Base-by-base conservation (phyloP, 1,140 invertebrate species). In the Diabrotica virgifera region DNA sequence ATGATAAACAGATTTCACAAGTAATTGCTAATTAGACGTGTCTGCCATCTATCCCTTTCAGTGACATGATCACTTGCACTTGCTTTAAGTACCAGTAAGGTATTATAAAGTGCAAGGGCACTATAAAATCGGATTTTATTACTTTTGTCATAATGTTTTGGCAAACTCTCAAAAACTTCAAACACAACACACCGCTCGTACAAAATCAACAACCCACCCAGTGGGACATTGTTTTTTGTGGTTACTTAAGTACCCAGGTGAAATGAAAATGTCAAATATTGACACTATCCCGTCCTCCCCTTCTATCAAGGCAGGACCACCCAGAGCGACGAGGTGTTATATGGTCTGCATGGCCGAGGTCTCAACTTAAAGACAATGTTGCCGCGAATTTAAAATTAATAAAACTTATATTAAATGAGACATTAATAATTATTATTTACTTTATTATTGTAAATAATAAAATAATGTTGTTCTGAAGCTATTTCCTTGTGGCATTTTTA, bases 251-350 rank as follows among this genome's bases (percentile, higher is more conserved):
- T 68, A 70, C 70, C 40, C 70, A 72, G 70, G 70, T 72, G 70
- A 70, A 72, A 72, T 72, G 63, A 72, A 72, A 72, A 70, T 67
- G 64, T 72, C 60, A 72, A 72, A 72, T 72, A 72, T 72, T 72
- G 40, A 46, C 40, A 46, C 40, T 10, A 8, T n/a, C 6, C 40
- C 65, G 66, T 52, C 46, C 63, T 60, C 62, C 63, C 68, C 68
- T 66, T 61, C 50, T 14, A 36, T 40, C 10, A 37, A 46, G 53
- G 24, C 37, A 10, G 64, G 70, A 72, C 70, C 70, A 72, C 70
- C 70, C 70, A 70, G 52, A 13, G 54, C 40, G 70, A 62, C 37
- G 52, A 66, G 62, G 69, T 71, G 69, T 70, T 70, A 68, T 68
- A 66, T 60, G 67, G 40, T 46, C 60, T 37, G 62, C 8, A 59